These are phyloP conservation scores for Tor tambroides DNA, from an alignment of 2,113 vertebrate species.

Conservation along the genomic window DNA sequence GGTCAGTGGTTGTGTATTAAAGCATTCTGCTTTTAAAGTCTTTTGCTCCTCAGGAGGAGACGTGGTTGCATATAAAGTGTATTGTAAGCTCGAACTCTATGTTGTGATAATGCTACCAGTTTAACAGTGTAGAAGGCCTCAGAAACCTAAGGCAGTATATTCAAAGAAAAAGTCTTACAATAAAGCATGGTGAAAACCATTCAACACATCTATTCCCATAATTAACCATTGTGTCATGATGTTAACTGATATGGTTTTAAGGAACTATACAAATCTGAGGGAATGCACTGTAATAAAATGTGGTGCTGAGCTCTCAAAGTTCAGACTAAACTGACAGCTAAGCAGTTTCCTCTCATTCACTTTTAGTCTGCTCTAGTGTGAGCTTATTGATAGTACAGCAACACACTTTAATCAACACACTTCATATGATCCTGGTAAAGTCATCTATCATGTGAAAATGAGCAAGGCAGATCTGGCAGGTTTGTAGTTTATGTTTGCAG, in stretches of 20 bases:
- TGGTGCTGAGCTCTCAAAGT: neutral
- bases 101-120: neutral
- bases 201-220: neutral
- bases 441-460: conserved; percentile 39
- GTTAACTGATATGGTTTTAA: neutral
- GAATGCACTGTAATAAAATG: neutral
- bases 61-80: neutral
- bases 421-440: neutral
- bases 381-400: neutral
- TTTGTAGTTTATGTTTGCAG: conserved; percentile 46
- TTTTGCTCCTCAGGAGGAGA: neutral
- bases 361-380: neutral
- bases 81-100: neutral
- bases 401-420: neutral
- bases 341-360: neutral
- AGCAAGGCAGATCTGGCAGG: conserved; percentile 19
- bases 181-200: neutral
- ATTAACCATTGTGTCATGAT: neutral
- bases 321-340: neutral
- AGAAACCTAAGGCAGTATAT: neutral
- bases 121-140: neutral
- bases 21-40: neutral
- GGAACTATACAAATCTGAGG: neutral
- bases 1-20: neutral
- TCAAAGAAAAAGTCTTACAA: neutral